Evolutionary conservation across 2,888 invertebrate species (phyloP).

Genomic region (Cepaea hortensis): DNA sequence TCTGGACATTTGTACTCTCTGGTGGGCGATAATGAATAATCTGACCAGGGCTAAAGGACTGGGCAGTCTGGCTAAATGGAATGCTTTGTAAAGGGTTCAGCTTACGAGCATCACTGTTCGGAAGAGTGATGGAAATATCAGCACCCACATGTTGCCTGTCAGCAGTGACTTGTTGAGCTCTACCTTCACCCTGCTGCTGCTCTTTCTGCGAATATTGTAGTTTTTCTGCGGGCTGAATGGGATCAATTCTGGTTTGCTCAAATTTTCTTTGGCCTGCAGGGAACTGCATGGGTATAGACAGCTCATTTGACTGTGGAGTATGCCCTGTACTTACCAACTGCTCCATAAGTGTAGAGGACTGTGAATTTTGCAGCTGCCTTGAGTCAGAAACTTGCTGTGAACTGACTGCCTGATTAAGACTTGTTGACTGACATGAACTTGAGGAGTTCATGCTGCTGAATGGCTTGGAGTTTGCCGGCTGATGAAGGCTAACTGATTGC

Average conservation of each 20-base stretch:
- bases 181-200: neutral
- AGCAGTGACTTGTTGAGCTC: neutral
- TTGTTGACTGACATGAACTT: neutral
- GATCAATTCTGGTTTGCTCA: neutral
- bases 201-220: neutral
- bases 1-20: neutral
- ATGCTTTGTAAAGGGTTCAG: neutral
- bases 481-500: conserved; percentile 16
- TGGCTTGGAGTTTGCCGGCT: neutral
- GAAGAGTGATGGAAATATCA: neutral
- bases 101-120: neutral
- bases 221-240: neutral
- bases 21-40: conserved; percentile 40
- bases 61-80: conserved; percentile 5
- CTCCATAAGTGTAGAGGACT: conserved; percentile 8
- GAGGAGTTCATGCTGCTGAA: neutral
- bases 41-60: conserved; percentile 38
- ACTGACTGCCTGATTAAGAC: neutral
- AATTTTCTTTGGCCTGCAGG: neutral
- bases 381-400: conserved; percentile 7
- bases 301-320: neutral
- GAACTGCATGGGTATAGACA: neutral
- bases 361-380: neutral
- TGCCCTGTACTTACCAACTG: neutral
- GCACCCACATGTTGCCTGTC: neutral